Base-by-base conservation (phyloP, 2,797 vertebrate species). In the Hoplostethus mediterraneus region DNA sequence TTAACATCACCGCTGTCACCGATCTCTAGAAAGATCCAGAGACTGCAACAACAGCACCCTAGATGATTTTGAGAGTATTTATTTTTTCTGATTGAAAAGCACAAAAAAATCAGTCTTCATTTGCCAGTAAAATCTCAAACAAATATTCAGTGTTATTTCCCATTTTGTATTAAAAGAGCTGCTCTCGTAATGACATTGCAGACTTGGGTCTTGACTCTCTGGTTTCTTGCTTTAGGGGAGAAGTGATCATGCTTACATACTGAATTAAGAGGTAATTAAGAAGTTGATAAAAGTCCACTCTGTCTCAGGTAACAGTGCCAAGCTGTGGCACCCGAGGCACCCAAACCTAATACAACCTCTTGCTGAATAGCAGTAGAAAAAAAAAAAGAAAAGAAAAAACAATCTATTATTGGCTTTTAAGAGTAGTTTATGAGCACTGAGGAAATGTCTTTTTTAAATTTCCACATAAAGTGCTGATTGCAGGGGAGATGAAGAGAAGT, bases 381-480 rank as follows among this genome's bases (percentile, higher is more conserved):
- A 54, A 49, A 62, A n/a, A 38, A 10, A 12, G 28, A 58, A 54
- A 49, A 62, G 13, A 38, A 10, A 12, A 38, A 8, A 56, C 65
- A 71, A 5, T 42, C 53, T 59, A 59, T 31, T 49, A 44, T 16
- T 38, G 14, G 53, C 31, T 56, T 42, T 45, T 52, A 12, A 52
- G 25, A 73, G 49, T 30, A 66, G 45, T 57, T 75, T 38, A 54
- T 17, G 13, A 13, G 52, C 3, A 42, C 21, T 49, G 28, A 66
- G 25, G 47, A 59, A 64, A 55, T 12, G 8, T 67, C 31, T 44
- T 61, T 44, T 67, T 63, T 65, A 62, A 73, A 85, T 90, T 91
- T 88, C 87, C 81, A 88, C 64, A 85, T 80, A 89, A 89, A 92
- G 79, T 87, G 83, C 77, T 82, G 70, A 86, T 83, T 80, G 28